Conservation (phyloP, 2,888 invertebrate genomes). For the Apoda limacodes region DNA sequence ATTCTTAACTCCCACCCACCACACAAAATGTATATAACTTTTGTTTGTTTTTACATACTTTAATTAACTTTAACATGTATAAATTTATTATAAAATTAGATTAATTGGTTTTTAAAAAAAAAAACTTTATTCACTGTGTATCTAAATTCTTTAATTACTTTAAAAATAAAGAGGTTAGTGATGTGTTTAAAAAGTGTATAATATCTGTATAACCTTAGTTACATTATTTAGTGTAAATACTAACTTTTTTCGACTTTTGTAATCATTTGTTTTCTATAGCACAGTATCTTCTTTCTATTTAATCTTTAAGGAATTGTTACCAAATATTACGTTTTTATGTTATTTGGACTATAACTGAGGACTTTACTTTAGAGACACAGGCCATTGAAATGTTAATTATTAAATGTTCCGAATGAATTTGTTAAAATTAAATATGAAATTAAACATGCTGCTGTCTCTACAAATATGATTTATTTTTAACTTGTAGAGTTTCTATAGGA, state of each 20-base stretch:
- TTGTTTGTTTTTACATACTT: slow-evolving; percentile 7
- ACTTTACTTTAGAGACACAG: too few relatives aligned
- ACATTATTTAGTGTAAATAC: slow-evolving; percentile 45
- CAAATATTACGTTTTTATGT: slow-evolving; percentile 47
- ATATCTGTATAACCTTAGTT: background rate
- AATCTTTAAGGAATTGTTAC: slow-evolving; percentile 62
- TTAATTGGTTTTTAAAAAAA: background rate
- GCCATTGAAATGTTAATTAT: too few relatives aligned
- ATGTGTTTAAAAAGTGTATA: slow-evolving; percentile 22
- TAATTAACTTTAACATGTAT: slow-evolving; percentile 1
- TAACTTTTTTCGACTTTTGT: slow-evolving; percentile 33
- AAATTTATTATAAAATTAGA: too few relatives aligned
- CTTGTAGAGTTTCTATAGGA: too few relatives aligned
- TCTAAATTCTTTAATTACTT: slow-evolving; percentile 1
- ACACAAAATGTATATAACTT: slow-evolving; percentile 51
- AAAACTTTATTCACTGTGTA: background rate
- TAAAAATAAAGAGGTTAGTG: slow-evolving; percentile 48
- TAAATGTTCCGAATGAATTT: too few relatives aligned
- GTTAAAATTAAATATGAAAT: too few relatives aligned
- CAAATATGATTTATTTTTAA: too few relatives aligned
- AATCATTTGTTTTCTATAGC: slow-evolving; percentile 32
- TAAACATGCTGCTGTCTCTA: too few relatives aligned
- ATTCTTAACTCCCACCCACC: slow-evolving; percentile 52
- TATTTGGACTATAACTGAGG: too few relatives aligned
- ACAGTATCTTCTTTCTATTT: slow-evolving; percentile 28